Conservation (phyloP, 2,113 vertebrate genomes). For the Brachyistius frenatus region DNA sequence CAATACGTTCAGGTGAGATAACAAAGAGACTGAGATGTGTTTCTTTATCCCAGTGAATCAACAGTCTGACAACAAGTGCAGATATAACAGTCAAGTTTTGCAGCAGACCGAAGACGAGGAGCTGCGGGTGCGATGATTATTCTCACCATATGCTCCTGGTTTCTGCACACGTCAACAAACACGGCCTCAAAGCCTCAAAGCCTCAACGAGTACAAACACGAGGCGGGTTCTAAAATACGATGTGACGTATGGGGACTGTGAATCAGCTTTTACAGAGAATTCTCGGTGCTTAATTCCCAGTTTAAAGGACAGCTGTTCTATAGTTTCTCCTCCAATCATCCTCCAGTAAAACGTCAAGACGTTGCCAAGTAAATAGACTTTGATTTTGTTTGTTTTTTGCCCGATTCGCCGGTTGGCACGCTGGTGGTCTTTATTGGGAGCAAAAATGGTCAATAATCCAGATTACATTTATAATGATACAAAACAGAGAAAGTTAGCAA, state of each 20-base stretch:
- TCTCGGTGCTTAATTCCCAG: constrained; percentile 25
- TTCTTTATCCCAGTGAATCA: background rate
- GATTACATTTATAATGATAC: too few relatives aligned
- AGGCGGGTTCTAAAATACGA: constrained; percentile 12
- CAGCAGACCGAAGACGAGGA: too few relatives aligned
- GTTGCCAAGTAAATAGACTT: constrained; percentile 50
- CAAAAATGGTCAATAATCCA: background rate
- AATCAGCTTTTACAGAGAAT: constrained; percentile 8
- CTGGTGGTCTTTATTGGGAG: constrained; percentile 23
- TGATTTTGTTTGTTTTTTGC: constrained; percentile 30
- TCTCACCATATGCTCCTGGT: background rate
- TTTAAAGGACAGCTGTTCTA: constrained; percentile 13
- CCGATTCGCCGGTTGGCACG: background rate
- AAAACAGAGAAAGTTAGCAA: too few relatives aligned
- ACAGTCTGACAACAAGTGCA: background rate
- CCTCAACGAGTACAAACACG: constrained; percentile 16
- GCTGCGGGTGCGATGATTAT: background rate
- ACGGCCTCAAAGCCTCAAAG: background rate
- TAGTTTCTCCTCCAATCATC: constrained; percentile 23
- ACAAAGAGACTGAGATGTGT: too few relatives aligned
- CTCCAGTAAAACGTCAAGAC: constrained; percentile 38
- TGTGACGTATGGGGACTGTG: background rate
- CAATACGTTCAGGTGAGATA: too few relatives aligned
- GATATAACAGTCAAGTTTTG: background rate
- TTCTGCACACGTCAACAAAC: constrained; percentile 1